Evolutionary conservation across 2,113 vertebrate species (phyloP), one percentile per base, ranked within the genome.

Genomic region (Gobio gobio): DNA sequence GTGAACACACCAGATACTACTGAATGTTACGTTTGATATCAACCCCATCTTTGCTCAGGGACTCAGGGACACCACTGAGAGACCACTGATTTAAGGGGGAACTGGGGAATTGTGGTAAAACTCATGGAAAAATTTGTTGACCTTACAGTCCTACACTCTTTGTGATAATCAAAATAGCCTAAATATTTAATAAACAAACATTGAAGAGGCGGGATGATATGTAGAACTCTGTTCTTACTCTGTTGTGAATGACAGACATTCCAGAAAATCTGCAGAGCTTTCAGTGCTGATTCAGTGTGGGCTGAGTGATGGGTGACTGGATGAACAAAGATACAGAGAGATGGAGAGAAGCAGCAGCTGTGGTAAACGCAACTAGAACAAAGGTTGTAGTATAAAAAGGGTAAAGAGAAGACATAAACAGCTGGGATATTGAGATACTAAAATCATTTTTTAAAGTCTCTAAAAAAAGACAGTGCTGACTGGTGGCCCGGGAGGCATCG

Each of bases 131-230:
- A 22, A 70, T 12, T 2, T 40, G 36, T 22, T n/a, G 66, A 43
- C 22, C 10, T 73, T 22, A 14, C 12, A 74, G 40, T 72, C n/a
- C 20, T 45, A 74, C 22, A 74, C 70, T 47, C 43, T n/a, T 4
- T 43, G 66, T 6, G 5, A 20, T 29, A 20, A 29, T 26, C 12
- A 76, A 45, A 51, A 54, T 51, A 49, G 73, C 47, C 45, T 10
- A 76, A 24, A 54, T 76, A 76, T 76, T 76, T 54, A 76, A 76
- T 54, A 76, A 76, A 76, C 73, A 76, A 76, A 49, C n/a, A 33
- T 10, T 3, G 26, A 49, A 10, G 47, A 54, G n/a, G 47, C 24
- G 24, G 73, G 24, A 49, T 18, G 24, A 33, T 76, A 16, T 51
- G 73, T 54, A 54, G 47, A 75, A 26, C 73, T 24, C 73, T 74